Percentiles rank a stretch among this genome's conserved stretches.
phyloP scores from a whole-genome alignment of 2,113 vertebrate species.

The Scytalopus superciliaris region DNA sequence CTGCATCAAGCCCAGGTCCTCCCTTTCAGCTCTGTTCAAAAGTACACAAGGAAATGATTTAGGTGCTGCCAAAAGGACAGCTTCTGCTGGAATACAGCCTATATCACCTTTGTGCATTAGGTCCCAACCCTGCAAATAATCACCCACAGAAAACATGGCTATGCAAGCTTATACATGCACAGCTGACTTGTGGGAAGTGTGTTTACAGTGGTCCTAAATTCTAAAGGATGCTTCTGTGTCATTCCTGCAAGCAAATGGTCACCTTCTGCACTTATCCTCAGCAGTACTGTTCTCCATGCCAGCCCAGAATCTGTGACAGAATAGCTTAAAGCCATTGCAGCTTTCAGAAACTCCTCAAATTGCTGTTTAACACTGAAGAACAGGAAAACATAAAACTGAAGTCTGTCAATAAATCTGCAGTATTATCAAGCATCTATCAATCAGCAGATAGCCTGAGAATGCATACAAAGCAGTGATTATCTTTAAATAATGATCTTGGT shows the following conservation, averaged over 20 bases:
- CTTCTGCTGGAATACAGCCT: neutral
- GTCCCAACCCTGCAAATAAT: neutral
- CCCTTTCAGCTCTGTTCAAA: conserved; percentile 11
- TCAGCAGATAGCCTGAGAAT: neutral
- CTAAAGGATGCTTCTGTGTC: neutral
- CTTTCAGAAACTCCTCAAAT: neutral
- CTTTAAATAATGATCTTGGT: neutral
- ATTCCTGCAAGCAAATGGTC: neutral
- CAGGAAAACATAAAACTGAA: neutral
- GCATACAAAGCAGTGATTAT: neutral
- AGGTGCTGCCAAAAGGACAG: conserved; percentile 7
- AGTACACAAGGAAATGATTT: neutral
- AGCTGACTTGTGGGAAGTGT: neutral
- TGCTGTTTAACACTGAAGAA: neutral
- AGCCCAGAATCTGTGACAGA: neutral
- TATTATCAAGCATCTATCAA: neutral
- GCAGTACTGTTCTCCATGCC: neutral
- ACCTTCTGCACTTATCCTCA: neutral
- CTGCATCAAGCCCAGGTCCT: neutral
- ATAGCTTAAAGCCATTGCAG: neutral
- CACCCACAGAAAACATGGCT: neutral
- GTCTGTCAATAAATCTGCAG: neutral
- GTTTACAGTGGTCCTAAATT: neutral
- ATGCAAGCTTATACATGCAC: neutral
- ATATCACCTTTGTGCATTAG: neutral